Evolutionary conservation across 2,888 invertebrate genomes (phyloP).

Genomic region (Deladenus siricidicola): DNA sequence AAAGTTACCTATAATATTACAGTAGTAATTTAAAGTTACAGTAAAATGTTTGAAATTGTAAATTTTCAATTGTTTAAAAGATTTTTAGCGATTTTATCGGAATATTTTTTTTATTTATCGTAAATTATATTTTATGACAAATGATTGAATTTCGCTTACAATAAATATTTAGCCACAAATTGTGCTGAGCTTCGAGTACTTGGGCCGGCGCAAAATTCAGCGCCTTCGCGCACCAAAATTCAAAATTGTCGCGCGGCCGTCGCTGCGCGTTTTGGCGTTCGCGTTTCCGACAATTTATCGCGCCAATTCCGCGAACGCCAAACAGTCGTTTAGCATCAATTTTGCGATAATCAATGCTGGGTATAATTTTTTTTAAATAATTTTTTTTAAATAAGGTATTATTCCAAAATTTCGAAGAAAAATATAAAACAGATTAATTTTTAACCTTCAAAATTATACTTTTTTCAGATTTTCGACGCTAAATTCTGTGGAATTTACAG

Average conservation of each 20-base stretch:
- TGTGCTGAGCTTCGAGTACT: conserved; percentile 14
- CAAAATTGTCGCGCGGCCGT: conserved; percentile 12
- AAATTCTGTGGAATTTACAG: conserved; percentile 14
- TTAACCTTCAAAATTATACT: background rate
- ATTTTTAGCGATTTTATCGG: background rate
- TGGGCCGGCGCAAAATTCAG: conserved; percentile 16
- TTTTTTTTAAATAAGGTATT: too few relatives aligned
- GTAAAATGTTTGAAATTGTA: too few relatives aligned
- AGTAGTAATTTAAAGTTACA: too few relatives aligned
- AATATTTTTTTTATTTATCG: too few relatives aligned
- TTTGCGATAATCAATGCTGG: conserved; percentile 15
- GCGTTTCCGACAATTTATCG: conserved; percentile 18
- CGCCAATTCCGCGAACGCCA: background rate
- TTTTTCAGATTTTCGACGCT: conserved; percentile 13
- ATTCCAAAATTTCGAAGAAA: too few relatives aligned
- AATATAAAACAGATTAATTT: conserved; percentile 3
- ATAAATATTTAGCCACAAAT: conserved; percentile 27
- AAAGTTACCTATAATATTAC: too few relatives aligned
- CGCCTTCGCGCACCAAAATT: conserved; percentile 18
- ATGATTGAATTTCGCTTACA: too few relatives aligned
- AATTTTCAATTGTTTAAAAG: too few relatives aligned
- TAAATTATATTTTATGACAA: too few relatives aligned
- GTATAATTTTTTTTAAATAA: too few relatives aligned
- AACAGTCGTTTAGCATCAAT: conserved; percentile 4
- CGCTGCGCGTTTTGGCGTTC: conserved; percentile 23